phyloP scores from a whole-genome alignment of 2,888 invertebrate species.

The Tromatobia lineatoria region DNA sequence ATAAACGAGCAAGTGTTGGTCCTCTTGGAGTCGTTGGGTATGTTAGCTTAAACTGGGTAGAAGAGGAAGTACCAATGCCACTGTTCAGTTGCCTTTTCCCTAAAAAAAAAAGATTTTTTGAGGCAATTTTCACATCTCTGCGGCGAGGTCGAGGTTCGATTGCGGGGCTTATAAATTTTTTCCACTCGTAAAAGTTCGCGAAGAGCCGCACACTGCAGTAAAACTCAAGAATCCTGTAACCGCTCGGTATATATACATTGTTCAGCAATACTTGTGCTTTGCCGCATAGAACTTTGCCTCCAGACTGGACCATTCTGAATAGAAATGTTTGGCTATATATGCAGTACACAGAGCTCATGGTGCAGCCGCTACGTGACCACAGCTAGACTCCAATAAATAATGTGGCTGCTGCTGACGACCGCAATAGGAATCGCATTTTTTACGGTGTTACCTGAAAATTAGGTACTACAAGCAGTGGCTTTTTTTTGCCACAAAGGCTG shows the following conservation, averaged over 20 bases:
- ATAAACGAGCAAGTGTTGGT: conserved; percentile 24
- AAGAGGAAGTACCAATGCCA: conserved; percentile 25
- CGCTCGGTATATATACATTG: background rate
- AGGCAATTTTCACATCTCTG: conserved; percentile 1
- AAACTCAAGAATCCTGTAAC: conserved; percentile 40
- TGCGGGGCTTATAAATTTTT: conserved; percentile 67
- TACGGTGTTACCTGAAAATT: conserved; percentile 72
- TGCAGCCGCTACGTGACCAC: conserved; percentile 59
- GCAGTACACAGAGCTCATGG: conserved; percentile 66
- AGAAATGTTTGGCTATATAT: background rate
- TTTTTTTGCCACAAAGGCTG: conserved; percentile 15
- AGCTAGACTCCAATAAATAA: conserved; percentile 71
- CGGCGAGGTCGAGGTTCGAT: conserved; percentile 50
- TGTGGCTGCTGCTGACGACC: conserved; percentile 66
- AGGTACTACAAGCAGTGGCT: background rate
- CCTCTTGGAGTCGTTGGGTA: conserved; percentile 1
- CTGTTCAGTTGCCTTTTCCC: conserved; percentile 34
- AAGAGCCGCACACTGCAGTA: conserved; percentile 64
- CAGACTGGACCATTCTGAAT: background rate
- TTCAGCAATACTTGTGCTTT: background rate
- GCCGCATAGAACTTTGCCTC: background rate
- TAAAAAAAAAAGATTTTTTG: conserved; percentile 22
- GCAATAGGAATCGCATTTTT: conserved; percentile 71
- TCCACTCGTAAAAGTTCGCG: conserved; percentile 51
- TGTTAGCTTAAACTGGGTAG: background rate